Base-by-base conservation (phyloP, 1,140 invertebrate species). In the Trichoplusia ni region DNA sequence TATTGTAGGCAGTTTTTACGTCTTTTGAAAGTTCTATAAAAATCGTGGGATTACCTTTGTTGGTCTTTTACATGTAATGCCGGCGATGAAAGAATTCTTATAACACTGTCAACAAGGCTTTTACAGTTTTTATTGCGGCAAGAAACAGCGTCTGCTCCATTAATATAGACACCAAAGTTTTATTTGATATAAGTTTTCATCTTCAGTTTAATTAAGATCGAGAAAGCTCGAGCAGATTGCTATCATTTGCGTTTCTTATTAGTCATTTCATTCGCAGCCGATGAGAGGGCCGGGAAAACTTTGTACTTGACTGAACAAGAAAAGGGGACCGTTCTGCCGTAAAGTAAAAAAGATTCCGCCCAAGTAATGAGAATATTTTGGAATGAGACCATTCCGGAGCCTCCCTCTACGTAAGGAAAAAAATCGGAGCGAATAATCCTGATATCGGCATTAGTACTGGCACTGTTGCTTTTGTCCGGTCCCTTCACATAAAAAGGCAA, bases 201-300 rank as follows among this genome's bases (percentile, higher is more conserved):
- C 49, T 62, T 51, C 69, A 73, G 61, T 77, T 83, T 82, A 80
- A 83, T 82, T 82, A 81, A 82, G 74, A 71, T 64, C 54, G 64
- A 59, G 75, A 64, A n/a, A 71, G 65, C 53, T 65, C 25, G 67
- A 66, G 71, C 69, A 74, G 75, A 83, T 81, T 82, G 77, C 81
- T 71, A 77, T 79, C 78, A 77, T 80, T 77, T 75, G 79, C 76
- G 64, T 81, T 79, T 76, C 79, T 84, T 84, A 84, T 84, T 81
- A 79, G 73, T 82, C 80, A 78, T 79, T 84, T 79, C 75, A 63
- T 82, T 54, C 49, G 51, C 44, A 44, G 67, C 31, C 71, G 64
- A 75, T 77, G 75, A 68, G 64, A 63, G 58, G 59, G 69, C 42
- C 54, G 73, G 79, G 72, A 75, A 79, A 82, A 77, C 69, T 84